Base-by-base conservation (phyloP, 1,140 invertebrate genomes). In the Drosophila nikananu region DNA sequence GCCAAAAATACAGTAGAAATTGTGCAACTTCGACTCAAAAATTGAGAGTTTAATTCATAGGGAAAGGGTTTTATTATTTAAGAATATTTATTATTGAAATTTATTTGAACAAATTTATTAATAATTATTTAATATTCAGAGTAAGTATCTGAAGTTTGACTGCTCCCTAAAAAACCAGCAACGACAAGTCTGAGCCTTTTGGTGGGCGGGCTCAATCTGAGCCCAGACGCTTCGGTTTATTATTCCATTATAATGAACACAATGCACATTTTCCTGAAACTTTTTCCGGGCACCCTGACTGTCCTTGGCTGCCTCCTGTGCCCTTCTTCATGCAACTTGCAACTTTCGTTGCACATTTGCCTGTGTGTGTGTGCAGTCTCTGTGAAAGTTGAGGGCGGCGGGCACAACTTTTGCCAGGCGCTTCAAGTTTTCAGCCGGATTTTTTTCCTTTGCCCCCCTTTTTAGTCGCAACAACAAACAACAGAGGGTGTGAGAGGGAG, bases 161-260 rank as follows among this genome's bases (percentile, higher is more conserved):
- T 61, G 25, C 30, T 35, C 8, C 3, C 12, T 35, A 35, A 35
- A 46, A 66, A 46, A 73, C 41, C 30, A 51, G 17, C 39, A 79
- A 59, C 39, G 30, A 58, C 30, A 73, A 80, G 41, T 23, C 30
- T n/a, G 32, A 39, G 17, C 39, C 13, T 35, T 61, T 13, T n/a
- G 30, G 27, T 25, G n/a, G 42, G 17, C 19, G 30, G n/a, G 2
- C 37, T 71, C 75, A 77, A 77, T 77, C 76, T 63, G 65, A 77
- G 51, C 65, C 52, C 55, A 63, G 77, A 39, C 75, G 71, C 68
- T 90, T 68, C 81, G 75, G 86, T 90, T 82, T 86, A 86, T 86
- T 89, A 89, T 84, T 89, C 86, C 68, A 90, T 89, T 89, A 90
- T 90, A 86, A 90, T 90, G 76, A 90, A 90, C 81, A 89, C 84